Evolutionary conservation across 2,888 invertebrate genomes (phyloP), one percentile per base, ranked within the genome.

Genomic region (Melipona bicolor): DNA sequence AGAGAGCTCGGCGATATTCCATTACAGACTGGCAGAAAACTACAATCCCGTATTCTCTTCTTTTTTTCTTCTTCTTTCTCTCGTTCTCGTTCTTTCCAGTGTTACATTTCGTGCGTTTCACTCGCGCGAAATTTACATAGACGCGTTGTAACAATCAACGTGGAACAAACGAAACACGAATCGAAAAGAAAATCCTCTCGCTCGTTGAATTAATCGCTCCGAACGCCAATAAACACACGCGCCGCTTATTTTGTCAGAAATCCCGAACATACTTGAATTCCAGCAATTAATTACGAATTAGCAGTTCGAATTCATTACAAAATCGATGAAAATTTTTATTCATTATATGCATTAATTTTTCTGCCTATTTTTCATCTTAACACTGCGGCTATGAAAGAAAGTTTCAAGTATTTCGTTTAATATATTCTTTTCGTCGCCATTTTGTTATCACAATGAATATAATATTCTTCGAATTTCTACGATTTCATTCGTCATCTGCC

Each of bases 1-100:
- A 81, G 76, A 77, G 56, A 81, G 43, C 77, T 9, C 43, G 80
- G 62, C 73, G 80, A 86, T 86, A 77, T 78, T 80, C 78, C 79
- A 80, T 86, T 87, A 83, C 77, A 65, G 84, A 74, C 80, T 36
- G 81, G 19, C 76, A 64, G 74, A 84, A 74, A 84, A 82, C 77
- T 87, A 77, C 77, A 72, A 84, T 89, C 82, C 76, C 9, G 79
- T 72, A 68, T 80, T 80, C 74, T 81, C 54, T 72, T 65, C n/a
- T 49, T 54, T 13, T 32, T 36, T 21, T n/a, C 9, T 27, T 15
- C 13, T 15, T 5, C 43, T 19, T 17, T 11, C 36, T 3, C 59
- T n/a, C n/a, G 13, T 13, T 43, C 54, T 19, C 52, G 19, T 21
- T 19, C 61, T 32, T 61, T 21, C 19, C 64, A 19, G 32, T 15